Conservation (phyloP, 2,797 vertebrate genomes). For the Eutrigla gurnardus region DNA sequence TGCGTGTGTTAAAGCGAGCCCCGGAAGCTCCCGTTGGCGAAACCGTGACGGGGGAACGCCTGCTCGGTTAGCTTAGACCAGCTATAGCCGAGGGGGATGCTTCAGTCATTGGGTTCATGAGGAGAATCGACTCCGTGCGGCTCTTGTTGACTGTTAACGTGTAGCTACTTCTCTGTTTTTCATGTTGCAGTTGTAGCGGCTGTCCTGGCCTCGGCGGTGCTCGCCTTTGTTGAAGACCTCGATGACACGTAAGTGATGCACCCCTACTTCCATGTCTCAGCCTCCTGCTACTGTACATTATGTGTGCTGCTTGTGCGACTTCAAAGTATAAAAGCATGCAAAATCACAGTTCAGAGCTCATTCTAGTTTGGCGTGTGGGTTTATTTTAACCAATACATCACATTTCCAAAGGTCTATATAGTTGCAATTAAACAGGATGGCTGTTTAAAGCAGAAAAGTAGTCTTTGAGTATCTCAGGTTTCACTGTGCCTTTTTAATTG, state of each 20-base stretch:
- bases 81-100: slow-evolving; percentile 73
- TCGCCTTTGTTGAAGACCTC: slow-evolving; percentile 84
- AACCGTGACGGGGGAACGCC: slow-evolving; percentile 9
- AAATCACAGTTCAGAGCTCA: background rate
- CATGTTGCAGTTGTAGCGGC: slow-evolving; percentile 56
- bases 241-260: slow-evolving; percentile 85
- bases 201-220: slow-evolving; percentile 69
- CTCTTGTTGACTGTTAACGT: background rate
- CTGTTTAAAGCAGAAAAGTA: background rate
- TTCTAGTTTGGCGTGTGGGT: background rate
- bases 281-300: slow-evolving; percentile 33
- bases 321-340: background rate
- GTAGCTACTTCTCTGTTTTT: background rate
- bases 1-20: background rate
- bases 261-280: slow-evolving; percentile 1
- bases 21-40: background rate
- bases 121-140: background rate
- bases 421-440: background rate
- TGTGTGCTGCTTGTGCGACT: slow-evolving; percentile 9
- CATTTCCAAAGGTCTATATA: background rate
- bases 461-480: slow-evolving; percentile 12
- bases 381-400: background rate
- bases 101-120: slow-evolving; percentile 64
- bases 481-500: slow-evolving; percentile 18
- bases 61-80: slow-evolving; percentile 58